Conservation (phyloP, 2,797 vertebrate species). For the Chelon auratus region DNA sequence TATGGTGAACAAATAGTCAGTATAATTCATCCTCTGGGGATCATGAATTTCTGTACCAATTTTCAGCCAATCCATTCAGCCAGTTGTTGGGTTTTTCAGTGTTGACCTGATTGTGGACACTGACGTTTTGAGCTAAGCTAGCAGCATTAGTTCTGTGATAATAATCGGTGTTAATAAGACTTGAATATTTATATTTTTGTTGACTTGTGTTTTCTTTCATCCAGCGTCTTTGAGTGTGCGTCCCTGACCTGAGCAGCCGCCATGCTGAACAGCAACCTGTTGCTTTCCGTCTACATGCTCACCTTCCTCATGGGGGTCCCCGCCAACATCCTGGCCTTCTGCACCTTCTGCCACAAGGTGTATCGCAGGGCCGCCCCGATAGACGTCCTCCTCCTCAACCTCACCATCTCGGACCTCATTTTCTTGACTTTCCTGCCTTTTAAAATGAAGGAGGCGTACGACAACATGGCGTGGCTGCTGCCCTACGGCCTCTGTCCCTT, state of each 20-base stretch:
- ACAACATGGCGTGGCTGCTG: constrained; percentile 83
- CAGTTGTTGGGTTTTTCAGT: no score
- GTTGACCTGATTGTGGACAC: no score
- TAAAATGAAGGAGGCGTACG: constrained; percentile 86
- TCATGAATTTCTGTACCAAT: no score
- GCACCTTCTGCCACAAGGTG: constrained; percentile 83
- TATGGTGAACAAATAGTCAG: no score
- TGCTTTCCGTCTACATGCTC: constrained; percentile 83
- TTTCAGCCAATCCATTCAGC: no score
- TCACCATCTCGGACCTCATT: constrained; percentile 90
- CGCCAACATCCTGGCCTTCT: constrained; percentile 86
- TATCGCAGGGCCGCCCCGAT: constrained; percentile 78
- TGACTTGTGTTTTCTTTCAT: not conserved
- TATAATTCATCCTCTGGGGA: no score
- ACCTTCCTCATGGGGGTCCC: constrained; percentile 89
- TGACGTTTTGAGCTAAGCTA: no score
- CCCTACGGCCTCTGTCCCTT: constrained; percentile 82
- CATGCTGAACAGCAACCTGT: constrained; percentile 61
- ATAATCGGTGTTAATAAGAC: no score
- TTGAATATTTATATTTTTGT: no score
- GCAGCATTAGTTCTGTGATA: no score
- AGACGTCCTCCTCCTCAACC: constrained; percentile 90
- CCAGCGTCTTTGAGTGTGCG: constrained; percentile 33
- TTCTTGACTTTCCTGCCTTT: constrained; percentile 89
- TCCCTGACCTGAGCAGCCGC: constrained; percentile 4